These are phyloP conservation scores for Ischnus inquisitorius DNA, from an alignment of 2,888 invertebrate species.

Conservation along the genomic window DNA sequence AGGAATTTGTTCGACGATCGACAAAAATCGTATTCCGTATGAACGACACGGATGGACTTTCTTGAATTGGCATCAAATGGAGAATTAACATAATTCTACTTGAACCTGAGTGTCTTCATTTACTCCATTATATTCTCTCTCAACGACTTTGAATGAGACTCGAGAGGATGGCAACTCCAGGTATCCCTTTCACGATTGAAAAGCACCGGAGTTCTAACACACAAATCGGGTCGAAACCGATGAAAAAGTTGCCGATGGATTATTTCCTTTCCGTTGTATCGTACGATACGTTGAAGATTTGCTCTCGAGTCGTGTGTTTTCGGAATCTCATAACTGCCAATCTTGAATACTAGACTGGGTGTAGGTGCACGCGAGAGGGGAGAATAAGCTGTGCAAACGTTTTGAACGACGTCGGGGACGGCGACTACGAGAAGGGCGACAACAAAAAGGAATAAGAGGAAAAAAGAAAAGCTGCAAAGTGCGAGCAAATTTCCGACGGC, in stretches of 20 bases:
- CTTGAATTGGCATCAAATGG: background rate
- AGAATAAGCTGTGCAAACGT: conserved; percentile 1
- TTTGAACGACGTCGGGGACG: conserved; percentile 23
- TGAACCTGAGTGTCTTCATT: no score
- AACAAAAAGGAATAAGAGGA: conserved; percentile 4
- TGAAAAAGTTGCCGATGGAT: background rate
- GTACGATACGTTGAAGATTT: background rate
- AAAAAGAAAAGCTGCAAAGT: conserved; percentile 52
- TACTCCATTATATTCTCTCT: no score
- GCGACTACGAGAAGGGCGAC: background rate
- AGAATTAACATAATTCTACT: background rate
- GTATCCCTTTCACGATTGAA: no score
- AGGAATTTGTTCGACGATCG: background rate
- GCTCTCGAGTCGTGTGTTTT: background rate
- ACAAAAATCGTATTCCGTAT: no score
- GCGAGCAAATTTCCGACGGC: conserved; percentile 64
- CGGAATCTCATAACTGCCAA: background rate
- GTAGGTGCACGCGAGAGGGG: background rate
- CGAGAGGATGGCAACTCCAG: no score
- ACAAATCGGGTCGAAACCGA: background rate
- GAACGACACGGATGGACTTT: no score
- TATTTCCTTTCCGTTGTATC: background rate
- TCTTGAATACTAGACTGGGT: background rate
- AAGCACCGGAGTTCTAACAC: background rate
- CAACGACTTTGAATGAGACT: no score